Base-by-base conservation (phyloP, 2,113 vertebrate genomes). In the Struthio camelus region DNA sequence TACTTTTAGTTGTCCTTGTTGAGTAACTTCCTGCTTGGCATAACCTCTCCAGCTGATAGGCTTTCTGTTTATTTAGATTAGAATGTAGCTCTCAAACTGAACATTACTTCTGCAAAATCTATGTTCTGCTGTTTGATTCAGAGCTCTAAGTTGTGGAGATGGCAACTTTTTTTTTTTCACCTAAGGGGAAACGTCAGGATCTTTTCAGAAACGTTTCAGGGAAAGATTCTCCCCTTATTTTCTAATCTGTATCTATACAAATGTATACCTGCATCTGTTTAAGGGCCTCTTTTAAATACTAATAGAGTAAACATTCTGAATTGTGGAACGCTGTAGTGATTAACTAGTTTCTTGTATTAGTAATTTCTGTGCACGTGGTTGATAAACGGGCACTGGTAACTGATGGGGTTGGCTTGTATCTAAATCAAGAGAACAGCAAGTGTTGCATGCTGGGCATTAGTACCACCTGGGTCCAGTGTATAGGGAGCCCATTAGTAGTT, bases 1-100 rank as follows among this genome's bases (percentile, higher is more conserved):
- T 88, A 40, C 62, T 85, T 96, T 42, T 84, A 5, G 64, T 86
- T 85, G 78, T 84, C 86, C 92, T 92, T 85, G 77, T 79, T 89
- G 75, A 93, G 89, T 94, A 91, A 95, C 71, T 96, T 90, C 84
- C 81, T 66, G 95, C 75, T 38, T 64, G 79, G 40, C 44, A 34
- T 46, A 54, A 66, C 77, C 44, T 92, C 58, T 34, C 14, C 9
- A 19, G 48, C 48, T 80, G 16, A 1, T 50, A 9, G 58, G 77
- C 11, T 73, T 73, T 95, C 89, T 87, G 61, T 78, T 32, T 66
- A 10, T 64, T 79, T 76, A 66, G 70, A 70, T 22, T 8, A 38
- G 88, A 87, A 27, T 36, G 61, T 28, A 23, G 58, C 30, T 87
- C 56, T 56, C 9, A 30, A 22, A 50, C 15, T n/a, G 34, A 72